Base-by-base conservation (phyloP, 1,140 invertebrate genomes). In the Chelonus insularis region DNA sequence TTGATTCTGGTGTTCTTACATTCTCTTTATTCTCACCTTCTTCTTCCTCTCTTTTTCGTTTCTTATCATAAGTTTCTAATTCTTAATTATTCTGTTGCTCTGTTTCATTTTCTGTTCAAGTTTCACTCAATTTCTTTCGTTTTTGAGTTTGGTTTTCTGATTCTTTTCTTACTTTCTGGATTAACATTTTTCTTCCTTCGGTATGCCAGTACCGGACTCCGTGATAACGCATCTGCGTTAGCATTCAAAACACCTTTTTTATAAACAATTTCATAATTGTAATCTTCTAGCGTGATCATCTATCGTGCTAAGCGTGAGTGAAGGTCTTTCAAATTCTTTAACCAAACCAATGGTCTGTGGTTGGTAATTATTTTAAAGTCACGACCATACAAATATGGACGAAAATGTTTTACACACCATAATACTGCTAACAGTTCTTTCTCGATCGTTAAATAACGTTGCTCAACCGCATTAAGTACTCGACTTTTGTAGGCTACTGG, bases 371-470 rank as follows among this genome's bases (percentile, higher is more conserved):
- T 58, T 21, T 6, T 59, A 20, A 57, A 58, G 47, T 32, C 45
- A 7, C 41, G 57, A 9, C 65, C 58, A 47, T 57, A 62, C 9
- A 65, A 14, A 20, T 66, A 66, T 5, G 23, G 37, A n/a, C 0
- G 3, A 29, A 62, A 66, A 36, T 57, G 16, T 23, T 50, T 39
- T 7, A 66, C 43, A 11, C 6, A 45, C 43, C 41, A 54, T 2
- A 63, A 16, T 12, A 84, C 68, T 1, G 79, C 80, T 18, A 84
- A 61, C 34, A 70, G 69, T 72, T 83, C 79, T 43, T 68, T 45
- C 59, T 84, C 81, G 34, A 69, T 77, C 11, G 77, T 77, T 4
- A 66, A 69, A 57, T 82, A 84, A 23, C 52, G 39, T 55, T 21
- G 6, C 51, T 67, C 5, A 77, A 47, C n/a, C n/a, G n/a, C n/a